A percentile compares a stretch with the other conserved stretches of the same genome.
Evolutionary conservation across 2,888 invertebrate genomes (phyloP).

Genomic region (Nycteola revayana): DNA sequence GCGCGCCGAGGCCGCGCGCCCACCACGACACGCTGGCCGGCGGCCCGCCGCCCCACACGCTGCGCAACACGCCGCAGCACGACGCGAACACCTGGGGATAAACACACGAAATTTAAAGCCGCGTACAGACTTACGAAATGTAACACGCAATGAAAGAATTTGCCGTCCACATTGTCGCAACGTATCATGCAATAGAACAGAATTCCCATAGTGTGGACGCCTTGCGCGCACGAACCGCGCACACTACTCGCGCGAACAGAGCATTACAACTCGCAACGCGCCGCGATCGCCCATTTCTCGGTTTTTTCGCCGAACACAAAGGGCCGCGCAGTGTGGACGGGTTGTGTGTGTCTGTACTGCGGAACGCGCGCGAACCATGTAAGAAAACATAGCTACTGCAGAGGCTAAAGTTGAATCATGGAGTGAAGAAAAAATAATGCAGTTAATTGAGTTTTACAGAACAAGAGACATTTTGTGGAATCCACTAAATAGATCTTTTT

Average conservation of each 20-base stretch:
- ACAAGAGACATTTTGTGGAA: conserved; percentile 1
- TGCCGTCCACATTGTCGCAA: too few species aligned
- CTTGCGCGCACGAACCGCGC: background rate
- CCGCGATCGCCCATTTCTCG: background rate
- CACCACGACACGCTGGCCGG: conserved; percentile 58
- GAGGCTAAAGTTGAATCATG: background rate
- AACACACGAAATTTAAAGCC: too few species aligned
- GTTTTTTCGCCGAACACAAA: background rate
- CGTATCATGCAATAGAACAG: too few species aligned
- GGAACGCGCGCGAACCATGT: background rate
- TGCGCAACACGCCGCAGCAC: conserved; percentile 61
- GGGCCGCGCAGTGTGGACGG: background rate
- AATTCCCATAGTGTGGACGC: too few species aligned
- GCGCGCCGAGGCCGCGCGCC: conserved; percentile 67
- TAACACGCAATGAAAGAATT: too few species aligned
- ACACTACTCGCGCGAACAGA: too few species aligned
- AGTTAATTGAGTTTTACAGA: background rate
- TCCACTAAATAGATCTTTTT: background rate
- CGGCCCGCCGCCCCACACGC: conserved; percentile 52
- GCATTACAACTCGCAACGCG: background rate
- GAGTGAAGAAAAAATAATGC: background rate
- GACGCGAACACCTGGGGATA: conserved; percentile 64
- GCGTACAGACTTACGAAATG: too few species aligned
- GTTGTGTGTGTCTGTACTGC: background rate
- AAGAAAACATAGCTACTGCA: background rate